Evolutionary conservation across 2,888 invertebrate genomes (phyloP), one percentile per base, ranked within the genome.

Genomic region (Phyllotreta cruciferae): DNA sequence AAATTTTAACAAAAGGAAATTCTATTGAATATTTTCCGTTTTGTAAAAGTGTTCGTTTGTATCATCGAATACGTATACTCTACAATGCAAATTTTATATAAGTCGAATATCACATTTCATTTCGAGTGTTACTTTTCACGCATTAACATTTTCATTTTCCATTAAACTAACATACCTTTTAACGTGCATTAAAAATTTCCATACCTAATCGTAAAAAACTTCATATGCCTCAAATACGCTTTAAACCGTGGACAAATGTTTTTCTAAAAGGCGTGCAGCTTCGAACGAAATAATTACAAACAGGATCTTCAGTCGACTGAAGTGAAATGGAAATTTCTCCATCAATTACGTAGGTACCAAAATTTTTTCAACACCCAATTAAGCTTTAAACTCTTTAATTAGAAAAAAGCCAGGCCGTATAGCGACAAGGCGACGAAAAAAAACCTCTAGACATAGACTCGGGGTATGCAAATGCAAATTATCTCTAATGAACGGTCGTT

Each of bases 381-480:
- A 36, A 34, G 35, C 36, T 37, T n/a, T 9, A 14, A 13, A 37
- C 14, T 10, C 14, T 44, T 42, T 60, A 60, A 60, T 60, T 60
- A 60, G 44, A 7, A n/a, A 14, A 44, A 60, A 52, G 60, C 49
- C 54, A 61, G 52, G 1, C 4, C 52, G 55, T 36, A 44, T 13
- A 47, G 47, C 44, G 24, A 54, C 47, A 61, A 61, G 55, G 47
- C 49, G 60, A 34, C 45, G 50, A 58, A 36, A 52, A 49, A 61
- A 55, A 53, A 55, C 54, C 45, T 24, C 24, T 24, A 24, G 24
- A 44, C 53, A 47, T 41, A 36, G 50, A 52, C 47, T 42, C 60
- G 44, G 49, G 55, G 35, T 54, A 58, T 67, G 65, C 67, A 65
- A 65, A 67, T 63, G 57, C 63, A 60, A 63, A 63, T 63, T 60